phyloP scores from a whole-genome alignment of 2,888 invertebrate genomes.

The Cartodere bifasciata region DNA sequence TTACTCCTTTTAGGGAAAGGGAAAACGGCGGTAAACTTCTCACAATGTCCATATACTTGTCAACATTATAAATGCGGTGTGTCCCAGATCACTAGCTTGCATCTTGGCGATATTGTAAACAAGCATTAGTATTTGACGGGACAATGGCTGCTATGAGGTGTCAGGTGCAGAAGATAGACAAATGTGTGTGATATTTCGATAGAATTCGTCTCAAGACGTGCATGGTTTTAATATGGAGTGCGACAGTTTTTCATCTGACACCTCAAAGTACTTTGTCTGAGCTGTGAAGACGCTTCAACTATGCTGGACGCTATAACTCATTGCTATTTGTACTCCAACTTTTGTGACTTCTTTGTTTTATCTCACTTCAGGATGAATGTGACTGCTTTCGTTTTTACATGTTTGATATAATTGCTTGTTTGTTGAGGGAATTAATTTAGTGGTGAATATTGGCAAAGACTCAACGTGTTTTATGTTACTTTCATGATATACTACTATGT shows the following conservation, averaged over 20 bases:
- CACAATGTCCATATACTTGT: conserved; percentile 2
- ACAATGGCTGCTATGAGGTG: background rate
- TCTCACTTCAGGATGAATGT: background rate
- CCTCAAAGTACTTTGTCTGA: too few relatives aligned
- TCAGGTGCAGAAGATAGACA: conserved; percentile 1
- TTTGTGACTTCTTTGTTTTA: background rate
- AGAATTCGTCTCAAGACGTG: too few relatives aligned
- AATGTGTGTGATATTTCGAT: conserved; percentile 2
- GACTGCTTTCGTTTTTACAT: background rate
- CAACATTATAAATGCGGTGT: conserved; percentile 1
- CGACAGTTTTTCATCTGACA: too few relatives aligned
- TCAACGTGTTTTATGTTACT: too few relatives aligned
- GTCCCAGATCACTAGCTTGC: conserved; percentile 1
- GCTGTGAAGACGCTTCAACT: background rate
- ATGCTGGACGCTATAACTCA: conserved; percentile 1
- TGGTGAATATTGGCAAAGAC: conserved; percentile 1
- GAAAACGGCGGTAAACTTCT: background rate
- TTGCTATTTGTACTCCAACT: background rate
- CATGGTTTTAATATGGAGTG: too few relatives aligned
- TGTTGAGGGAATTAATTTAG: conserved; percentile 1
- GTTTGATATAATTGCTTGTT: background rate
- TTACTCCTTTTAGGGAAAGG: background rate
- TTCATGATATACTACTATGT: too few relatives aligned
- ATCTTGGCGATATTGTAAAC: conserved; percentile 1
- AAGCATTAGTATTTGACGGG: background rate